Evolutionary conservation across 92 coral and sea anemone species (phyloP).

Genomic region (Montipora capitata): DNA sequence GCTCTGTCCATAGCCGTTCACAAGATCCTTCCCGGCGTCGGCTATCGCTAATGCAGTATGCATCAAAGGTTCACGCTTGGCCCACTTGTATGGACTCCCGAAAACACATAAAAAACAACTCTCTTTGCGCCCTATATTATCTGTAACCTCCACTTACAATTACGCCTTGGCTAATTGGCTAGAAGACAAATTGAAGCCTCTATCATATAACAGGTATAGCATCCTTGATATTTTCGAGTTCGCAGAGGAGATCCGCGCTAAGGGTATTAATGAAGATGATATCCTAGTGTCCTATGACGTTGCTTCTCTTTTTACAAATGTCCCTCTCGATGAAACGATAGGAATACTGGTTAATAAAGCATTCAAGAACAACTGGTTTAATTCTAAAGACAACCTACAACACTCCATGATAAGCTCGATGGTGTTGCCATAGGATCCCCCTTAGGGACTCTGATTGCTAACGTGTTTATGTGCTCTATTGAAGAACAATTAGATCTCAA

Average conservation of each 20-base stretch:
- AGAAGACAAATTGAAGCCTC: constrained; percentile 52
- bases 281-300: constrained; percentile 24
- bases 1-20: not conserved
- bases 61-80: constrained; percentile 50
- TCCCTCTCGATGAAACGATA: constrained; percentile 48
- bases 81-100: constrained; percentile 57
- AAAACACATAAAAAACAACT: constrained; percentile 47
- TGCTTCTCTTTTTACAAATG: constrained; percentile 35
- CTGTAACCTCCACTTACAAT: constrained; percentile 64
- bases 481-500: constrained; percentile 19
- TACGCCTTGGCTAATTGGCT: constrained; percentile 44
- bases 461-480: constrained; percentile 26
- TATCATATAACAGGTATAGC: constrained; percentile 26
- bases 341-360: constrained; percentile 41
- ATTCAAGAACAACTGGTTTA: constrained; percentile 34
- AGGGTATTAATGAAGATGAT: not conserved
- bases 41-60: constrained; percentile 27
- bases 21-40: constrained; percentile 43
- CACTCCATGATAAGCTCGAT: constrained; percentile 29
- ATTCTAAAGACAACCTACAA: not conserved
- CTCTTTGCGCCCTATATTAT: constrained; percentile 53
- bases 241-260: not conserved
- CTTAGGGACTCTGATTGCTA: constrained; percentile 29
- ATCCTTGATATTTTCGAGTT: constrained; percentile 20
- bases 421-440: constrained; percentile 43